Conservation (phyloP, 2,888 invertebrate species). For the Baronia brevicornis region DNA sequence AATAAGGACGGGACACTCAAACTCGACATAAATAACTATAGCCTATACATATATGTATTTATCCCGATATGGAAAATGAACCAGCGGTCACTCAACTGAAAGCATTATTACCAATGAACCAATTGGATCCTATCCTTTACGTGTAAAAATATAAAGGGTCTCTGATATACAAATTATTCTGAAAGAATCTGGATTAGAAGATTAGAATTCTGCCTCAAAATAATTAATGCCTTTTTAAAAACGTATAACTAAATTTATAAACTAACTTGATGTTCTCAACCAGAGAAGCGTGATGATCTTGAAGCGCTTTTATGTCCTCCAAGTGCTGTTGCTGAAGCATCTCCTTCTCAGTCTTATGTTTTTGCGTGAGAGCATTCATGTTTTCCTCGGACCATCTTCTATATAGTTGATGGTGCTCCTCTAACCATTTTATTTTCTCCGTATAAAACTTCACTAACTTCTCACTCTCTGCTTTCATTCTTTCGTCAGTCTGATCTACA, state of each 20-base stretch:
- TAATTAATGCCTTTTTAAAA: background rate
- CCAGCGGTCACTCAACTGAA: no score
- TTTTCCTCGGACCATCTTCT: conserved; percentile 72
- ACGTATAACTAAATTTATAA: background rate
- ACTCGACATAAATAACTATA: no score
- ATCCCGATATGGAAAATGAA: no score
- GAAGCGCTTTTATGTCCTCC: conserved; percentile 55
- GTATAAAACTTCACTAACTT: conserved; percentile 63
- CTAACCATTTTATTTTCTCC: conserved; percentile 68
- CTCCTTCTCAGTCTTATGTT: conserved; percentile 58
- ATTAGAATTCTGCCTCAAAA: no score
- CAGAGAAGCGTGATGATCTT: conserved; percentile 68
- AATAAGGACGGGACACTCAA: no score
- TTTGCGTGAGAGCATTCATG: conserved; percentile 55
- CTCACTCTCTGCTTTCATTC: conserved; percentile 76
- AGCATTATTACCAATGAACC: no score
- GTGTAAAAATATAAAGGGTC: no score
- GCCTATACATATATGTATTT: no score
- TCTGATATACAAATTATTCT: no score
- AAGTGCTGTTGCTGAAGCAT: conserved; percentile 63
- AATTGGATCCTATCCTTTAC: no score
- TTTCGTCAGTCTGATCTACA: conserved; percentile 70
- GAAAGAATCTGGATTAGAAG: no score
- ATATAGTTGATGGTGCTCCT: conserved; percentile 67
- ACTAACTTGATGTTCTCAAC: conserved; percentile 74